Conservation (phyloP, 2,888 invertebrate genomes). For the Eulithis testata region DNA sequence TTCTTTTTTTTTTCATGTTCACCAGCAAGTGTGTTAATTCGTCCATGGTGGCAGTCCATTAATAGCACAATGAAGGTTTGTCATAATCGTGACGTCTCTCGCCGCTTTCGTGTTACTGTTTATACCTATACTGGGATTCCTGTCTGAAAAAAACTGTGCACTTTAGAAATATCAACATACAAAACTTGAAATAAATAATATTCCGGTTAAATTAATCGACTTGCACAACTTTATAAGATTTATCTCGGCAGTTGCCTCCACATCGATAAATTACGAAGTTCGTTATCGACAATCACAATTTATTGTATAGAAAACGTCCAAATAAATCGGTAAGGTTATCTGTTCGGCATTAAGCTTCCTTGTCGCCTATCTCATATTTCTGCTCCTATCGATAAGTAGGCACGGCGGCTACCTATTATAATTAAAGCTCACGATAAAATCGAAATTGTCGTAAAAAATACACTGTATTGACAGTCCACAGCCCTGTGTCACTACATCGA, state of each 20-base stretch:
- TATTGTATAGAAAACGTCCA: slow-evolving; percentile 55
- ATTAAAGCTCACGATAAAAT: slow-evolving; percentile 69
- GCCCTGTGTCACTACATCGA: slow-evolving; percentile 15
- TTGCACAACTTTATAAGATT: slow-evolving; percentile 28
- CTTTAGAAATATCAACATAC: too few species aligned
- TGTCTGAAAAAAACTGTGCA: too few species aligned
- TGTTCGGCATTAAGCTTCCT: slow-evolving; percentile 59
- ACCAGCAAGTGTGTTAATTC: too few species aligned
- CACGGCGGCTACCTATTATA: slow-evolving; percentile 65
- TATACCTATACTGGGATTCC: too few species aligned
- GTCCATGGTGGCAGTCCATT: too few species aligned
- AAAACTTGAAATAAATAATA: slow-evolving; percentile 8
- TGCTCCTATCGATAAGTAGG: slow-evolving; percentile 58
- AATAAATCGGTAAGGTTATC: slow-evolving; percentile 59
- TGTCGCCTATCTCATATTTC: slow-evolving; percentile 63
- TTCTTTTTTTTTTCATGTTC: too few species aligned
- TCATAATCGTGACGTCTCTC: neutral
- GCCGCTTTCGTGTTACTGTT: too few species aligned
- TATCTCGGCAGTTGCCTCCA: slow-evolving; percentile 30
- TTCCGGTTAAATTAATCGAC: slow-evolving; percentile 12
- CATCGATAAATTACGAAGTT: slow-evolving; percentile 41
- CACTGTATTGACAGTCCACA: slow-evolving; percentile 6
- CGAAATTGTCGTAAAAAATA: slow-evolving; percentile 54
- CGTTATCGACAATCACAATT: slow-evolving; percentile 47
- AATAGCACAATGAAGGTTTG: too few species aligned